Conservation (phyloP, 2,797 vertebrate species). For the Mareca strepera region DNA sequence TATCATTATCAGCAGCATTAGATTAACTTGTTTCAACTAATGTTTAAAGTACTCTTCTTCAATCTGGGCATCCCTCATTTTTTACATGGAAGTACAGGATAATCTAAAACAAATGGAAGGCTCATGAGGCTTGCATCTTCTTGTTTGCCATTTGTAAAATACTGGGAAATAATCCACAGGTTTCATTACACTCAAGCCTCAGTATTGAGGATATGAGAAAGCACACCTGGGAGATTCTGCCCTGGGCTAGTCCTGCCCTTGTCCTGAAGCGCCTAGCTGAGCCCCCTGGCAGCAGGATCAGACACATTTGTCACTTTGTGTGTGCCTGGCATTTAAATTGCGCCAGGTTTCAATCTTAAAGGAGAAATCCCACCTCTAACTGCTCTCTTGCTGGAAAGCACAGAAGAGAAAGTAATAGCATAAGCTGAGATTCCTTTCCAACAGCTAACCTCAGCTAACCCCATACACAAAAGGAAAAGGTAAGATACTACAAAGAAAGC, state of each 20-base stretch:
- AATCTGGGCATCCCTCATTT: background rate
- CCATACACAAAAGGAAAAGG: rapidly evolving
- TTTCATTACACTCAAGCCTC: background rate
- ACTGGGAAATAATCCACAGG: background rate
- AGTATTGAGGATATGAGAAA: rapidly evolving
- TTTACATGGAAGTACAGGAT: background rate
- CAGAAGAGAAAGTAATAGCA: background rate
- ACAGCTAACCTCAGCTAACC: background rate
- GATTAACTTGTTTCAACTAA: background rate
- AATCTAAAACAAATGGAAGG: background rate
- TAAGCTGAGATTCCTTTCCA: background rate
- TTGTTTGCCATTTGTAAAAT: background rate
- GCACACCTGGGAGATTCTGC: background rate
- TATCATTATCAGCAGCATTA: background rate
- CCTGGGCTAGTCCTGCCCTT: background rate
- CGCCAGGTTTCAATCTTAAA: background rate
- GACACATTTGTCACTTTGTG: background rate
- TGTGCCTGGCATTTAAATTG: background rate
- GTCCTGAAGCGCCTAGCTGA: background rate
- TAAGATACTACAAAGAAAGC: background rate
- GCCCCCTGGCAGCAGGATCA: background rate
- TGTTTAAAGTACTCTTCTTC: background rate
- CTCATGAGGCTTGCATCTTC: background rate
- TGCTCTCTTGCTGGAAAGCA: background rate
- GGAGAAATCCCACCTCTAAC: background rate